Conservation (phyloP, 2,888 invertebrate genomes). For the Branchellion lobata region DNA sequence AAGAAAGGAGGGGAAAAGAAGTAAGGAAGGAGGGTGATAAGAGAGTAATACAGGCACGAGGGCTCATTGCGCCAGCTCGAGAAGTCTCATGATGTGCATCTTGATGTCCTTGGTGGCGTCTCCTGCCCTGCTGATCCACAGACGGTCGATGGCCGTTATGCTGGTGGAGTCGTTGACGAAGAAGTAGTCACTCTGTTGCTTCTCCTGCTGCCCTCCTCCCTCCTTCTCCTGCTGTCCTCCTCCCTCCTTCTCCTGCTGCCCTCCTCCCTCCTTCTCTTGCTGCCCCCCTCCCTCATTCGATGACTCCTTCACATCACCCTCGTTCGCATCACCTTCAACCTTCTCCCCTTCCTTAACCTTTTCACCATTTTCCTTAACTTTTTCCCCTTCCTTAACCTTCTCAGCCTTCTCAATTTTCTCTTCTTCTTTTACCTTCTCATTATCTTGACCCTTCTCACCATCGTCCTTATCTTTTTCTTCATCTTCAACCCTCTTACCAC, state of each 20-base stretch:
- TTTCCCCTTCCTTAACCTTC: too few species aligned
- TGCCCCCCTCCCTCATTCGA: too few species aligned
- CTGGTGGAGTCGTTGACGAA: slow-evolving; percentile 56
- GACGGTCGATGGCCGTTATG: slow-evolving; percentile 85
- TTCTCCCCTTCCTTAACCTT: not conserved
- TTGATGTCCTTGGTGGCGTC: slow-evolving; percentile 86
- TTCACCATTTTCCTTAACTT: not conserved
- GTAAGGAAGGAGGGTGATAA: too few species aligned
- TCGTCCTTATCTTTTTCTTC: not conserved
- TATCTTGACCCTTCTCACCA: too few species aligned
- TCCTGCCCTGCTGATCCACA: slow-evolving; percentile 85
- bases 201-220: not conserved
- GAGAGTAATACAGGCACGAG: too few species aligned
- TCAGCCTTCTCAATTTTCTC: too few species aligned
- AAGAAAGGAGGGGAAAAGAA: too few species aligned
- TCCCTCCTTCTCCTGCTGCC: not conserved
- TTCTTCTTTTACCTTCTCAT: too few species aligned
- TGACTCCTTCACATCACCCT: too few species aligned
- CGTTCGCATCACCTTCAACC: too few species aligned
- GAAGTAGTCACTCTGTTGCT: not conserved
- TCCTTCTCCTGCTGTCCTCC: not conserved
- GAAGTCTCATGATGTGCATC: slow-evolving; percentile 75
- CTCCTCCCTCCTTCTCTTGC: too few species aligned
- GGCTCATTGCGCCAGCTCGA: slow-evolving; percentile 53
- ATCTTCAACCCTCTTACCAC: not conserved